Percentiles rank a stretch among this genome's conserved stretches.
phyloP scores from a whole-genome alignment of 2,888 invertebrate genomes.

The Calephelis perditalis region DNA sequence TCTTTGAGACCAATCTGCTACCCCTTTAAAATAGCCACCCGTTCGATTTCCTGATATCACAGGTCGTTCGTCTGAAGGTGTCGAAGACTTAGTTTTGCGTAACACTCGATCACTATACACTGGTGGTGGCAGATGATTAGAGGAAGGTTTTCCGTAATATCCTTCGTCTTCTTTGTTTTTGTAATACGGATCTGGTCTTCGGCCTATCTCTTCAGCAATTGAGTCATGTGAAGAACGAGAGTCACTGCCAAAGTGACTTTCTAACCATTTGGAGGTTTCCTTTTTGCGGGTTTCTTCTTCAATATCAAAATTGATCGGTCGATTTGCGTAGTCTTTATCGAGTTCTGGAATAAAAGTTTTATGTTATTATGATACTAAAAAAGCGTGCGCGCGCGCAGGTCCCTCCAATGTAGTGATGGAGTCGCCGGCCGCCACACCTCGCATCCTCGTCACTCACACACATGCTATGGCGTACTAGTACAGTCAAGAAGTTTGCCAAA shows the following conservation, averaged over 20 bases:
- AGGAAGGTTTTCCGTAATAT: conserved; percentile 63
- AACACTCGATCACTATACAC: conserved; percentile 65
- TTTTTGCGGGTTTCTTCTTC: conserved; percentile 93
- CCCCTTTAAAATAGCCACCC: conserved; percentile 83
- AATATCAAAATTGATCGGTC: conserved; percentile 90
- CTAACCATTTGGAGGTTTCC: conserved; percentile 94
- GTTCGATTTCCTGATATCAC: conserved; percentile 60
- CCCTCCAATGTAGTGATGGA: conserved; percentile 49
- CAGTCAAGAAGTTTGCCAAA: conserved; percentile 72
- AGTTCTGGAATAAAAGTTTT: conserved; percentile 77
- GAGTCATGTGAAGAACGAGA: conserved; percentile 87
- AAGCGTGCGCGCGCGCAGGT: conserved; percentile 56
- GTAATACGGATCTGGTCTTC: conserved; percentile 83
- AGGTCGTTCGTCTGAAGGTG: conserved; percentile 72
- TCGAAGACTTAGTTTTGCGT: conserved; percentile 74
- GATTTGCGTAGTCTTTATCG: conserved; percentile 87
- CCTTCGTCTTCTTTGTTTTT: conserved; percentile 81
- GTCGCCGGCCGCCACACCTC: conserved; percentile 35
- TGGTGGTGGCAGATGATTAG: conserved; percentile 62
- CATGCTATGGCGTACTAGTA: conserved; percentile 63
- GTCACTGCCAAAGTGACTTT: conserved; percentile 93
- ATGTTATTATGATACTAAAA: conserved; percentile 33
- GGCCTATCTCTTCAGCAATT: conserved; percentile 81
- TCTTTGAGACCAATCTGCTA: conserved; percentile 88
- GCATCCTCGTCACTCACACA: conserved; percentile 42